Base-by-base conservation (phyloP, 1,140 invertebrate genomes). In the Orchestia grillus region DNA sequence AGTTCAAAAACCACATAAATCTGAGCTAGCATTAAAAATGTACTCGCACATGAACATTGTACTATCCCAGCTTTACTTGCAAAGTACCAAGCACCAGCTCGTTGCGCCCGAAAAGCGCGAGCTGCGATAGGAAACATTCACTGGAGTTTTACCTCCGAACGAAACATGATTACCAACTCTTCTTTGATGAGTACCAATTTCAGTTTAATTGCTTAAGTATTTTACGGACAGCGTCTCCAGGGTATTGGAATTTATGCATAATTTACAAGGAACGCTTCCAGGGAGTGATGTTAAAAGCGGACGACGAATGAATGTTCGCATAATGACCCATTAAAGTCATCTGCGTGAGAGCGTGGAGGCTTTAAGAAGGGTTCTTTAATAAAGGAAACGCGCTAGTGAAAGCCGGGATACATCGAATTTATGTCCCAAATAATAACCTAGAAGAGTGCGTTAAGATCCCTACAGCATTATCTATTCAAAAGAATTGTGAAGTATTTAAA, bases 311-410 rank as follows among this genome's bases (percentile, higher is more conserved):
- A 90, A 90, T 44, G 41, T 41, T 90, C 88, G 15, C 43, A 44
- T 42, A 90, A 90, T 90, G 88, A 8, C 88, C 43, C 88, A 90
- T 90, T 90, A 90, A 90, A 90, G 88, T 90, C 88, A 90, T 3
- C 41, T 4, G n/a, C 88, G 88, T 43, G 36, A 43, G 15, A 90
- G 88, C 62, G 62, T 3, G 15, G 62, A 77, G 62, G 11, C 15
- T 77, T 77, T 77, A 36, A 77, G 62, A 77, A 77, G 62, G 62
- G 62, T 77, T 77, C 62, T 77, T 77, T 77, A 77, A 77, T 77
- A 77, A 77, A 77, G 62, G 62, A 77, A 77, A 77, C 62, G 62
- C 11, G 62, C 62, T 8, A 77, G 62, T 77, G 62, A 77, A 77
- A 77, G 62, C 62, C 28, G 62, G 28, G 62, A 77, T 1, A 36